phyloP scores from a whole-genome alignment of 2,797 vertebrate genomes.

The Lithobates pipiens region DNA sequence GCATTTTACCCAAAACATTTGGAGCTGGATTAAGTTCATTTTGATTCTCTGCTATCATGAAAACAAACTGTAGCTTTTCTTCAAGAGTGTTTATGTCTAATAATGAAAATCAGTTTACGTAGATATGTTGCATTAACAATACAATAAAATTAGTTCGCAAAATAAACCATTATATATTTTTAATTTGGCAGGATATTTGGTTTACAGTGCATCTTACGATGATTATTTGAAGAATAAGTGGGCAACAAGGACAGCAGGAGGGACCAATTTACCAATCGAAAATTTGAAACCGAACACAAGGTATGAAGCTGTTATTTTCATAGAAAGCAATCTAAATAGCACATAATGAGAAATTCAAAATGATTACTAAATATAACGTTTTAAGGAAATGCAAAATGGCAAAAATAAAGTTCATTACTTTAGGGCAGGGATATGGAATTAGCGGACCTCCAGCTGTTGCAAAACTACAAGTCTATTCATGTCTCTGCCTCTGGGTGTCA shows the following conservation, averaged over 20 bases:
- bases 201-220: conserved; percentile 95
- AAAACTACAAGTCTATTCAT: too few relatives aligned
- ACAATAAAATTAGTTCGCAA: background rate
- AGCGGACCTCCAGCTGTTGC: too few relatives aligned
- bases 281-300: conserved; percentile 98
- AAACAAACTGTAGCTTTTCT: background rate
- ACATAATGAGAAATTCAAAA: too few relatives aligned
- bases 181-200: conserved; percentile 86
- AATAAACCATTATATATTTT: background rate
- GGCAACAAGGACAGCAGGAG: conserved; percentile 83
- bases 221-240: conserved; percentile 95
- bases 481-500: too few relatives aligned
- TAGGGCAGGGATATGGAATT: too few relatives aligned
- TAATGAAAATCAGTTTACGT: background rate
- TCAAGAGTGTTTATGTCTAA: background rate
- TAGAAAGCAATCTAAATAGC: too few relatives aligned
- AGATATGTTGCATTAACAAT: background rate
- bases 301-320: conserved; percentile 69
- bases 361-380: too few relatives aligned
- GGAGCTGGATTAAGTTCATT: too few relatives aligned
- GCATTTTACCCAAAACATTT: too few relatives aligned
- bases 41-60: background rate
- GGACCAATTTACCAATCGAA: conserved; percentile 92
- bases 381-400: too few relatives aligned
- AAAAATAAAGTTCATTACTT: too few relatives aligned